A percentile compares a stretch with the other conserved stretches of the same genome.
These are phyloP conservation scores for Vombatus ursinus DNA, from an alignment of 2,113 vertebrate genomes.

Conservation along the genomic window DNA sequence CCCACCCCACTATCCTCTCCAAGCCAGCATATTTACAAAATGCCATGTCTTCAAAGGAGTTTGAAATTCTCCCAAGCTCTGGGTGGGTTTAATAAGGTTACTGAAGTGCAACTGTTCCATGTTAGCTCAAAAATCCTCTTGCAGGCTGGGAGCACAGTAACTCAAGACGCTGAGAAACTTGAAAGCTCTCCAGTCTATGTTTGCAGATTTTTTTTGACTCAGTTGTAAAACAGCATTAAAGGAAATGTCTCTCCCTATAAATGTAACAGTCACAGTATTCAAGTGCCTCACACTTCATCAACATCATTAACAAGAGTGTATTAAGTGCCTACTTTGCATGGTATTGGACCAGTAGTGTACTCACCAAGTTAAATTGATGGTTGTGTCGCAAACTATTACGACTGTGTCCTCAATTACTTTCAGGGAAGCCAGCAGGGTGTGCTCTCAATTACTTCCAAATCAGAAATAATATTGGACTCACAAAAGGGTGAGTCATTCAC, in stretches of 20 bases:
- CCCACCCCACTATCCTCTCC: neutral
- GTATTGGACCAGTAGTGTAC: conserved; percentile 8
- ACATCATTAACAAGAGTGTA: conserved; percentile 53
- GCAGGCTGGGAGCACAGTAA: conserved; percentile 44
- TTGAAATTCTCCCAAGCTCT: conserved; percentile 52
- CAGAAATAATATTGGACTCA: neutral
- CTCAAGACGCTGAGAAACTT: conserved; percentile 70
- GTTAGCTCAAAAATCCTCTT: conserved; percentile 40
- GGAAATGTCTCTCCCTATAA: conserved; percentile 64
- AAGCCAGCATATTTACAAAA: conserved; percentile 7
- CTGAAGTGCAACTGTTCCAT: conserved; percentile 55
- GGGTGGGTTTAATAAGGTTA: conserved; percentile 32
- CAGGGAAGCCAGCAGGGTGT: neutral
- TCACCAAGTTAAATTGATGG: conserved; percentile 10
- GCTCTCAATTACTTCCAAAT: neutral
- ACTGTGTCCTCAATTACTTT: neutral
- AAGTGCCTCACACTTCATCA: conserved; percentile 72
- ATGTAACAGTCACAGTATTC: conserved; percentile 63
- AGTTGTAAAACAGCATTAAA: conserved; percentile 72
- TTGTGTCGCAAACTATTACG: conserved; percentile 16
- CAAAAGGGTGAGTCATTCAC: neutral
- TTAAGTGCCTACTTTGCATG: conserved; percentile 38
- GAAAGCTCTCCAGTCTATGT: conserved; percentile 68
- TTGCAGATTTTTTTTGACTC: conserved; percentile 66
- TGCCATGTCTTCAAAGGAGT: conserved; percentile 55